These are phyloP conservation scores for Piaya cayana DNA, from an alignment of 2,113 vertebrate species.

Conservation along the genomic window DNA sequence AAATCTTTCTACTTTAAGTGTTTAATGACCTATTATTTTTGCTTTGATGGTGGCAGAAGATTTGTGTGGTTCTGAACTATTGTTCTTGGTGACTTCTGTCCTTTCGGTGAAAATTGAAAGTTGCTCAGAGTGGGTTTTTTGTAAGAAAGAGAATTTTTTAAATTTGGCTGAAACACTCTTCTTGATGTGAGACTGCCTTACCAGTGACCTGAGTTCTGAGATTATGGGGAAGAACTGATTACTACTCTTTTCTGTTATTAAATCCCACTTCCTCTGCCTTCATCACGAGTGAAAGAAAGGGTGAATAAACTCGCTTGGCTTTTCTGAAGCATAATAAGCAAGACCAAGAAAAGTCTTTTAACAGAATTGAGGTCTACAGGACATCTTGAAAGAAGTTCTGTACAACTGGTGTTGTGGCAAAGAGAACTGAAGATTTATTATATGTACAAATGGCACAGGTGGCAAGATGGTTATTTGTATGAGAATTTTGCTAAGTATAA, in stretches of 20 bases:
- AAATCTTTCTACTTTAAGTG: slow-evolving; percentile 28
- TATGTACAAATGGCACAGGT: background rate
- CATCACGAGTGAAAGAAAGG: background rate
- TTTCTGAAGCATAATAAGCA: background rate
- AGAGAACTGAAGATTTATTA: background rate
- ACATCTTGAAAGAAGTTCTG: background rate
- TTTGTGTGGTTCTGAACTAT: background rate
- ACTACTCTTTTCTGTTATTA: background rate
- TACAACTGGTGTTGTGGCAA: background rate
- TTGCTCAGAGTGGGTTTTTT: background rate
- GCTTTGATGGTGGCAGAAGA: slow-evolving; percentile 7
- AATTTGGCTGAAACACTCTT: background rate
- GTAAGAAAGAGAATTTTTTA: background rate
- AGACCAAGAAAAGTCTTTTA: background rate
- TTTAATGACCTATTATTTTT: slow-evolving; percentile 63
- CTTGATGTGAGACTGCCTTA: background rate
- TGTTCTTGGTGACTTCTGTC: background rate
- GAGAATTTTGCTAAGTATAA: background rate
- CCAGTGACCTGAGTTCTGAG: background rate
- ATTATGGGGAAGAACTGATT: background rate
- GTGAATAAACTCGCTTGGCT: background rate
- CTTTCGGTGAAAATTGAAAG: background rate
- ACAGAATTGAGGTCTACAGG: background rate
- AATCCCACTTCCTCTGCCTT: background rate
- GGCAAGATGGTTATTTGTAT: background rate